Percentiles rank a stretch among this genome's conserved stretches.
phyloP scores from a whole-genome alignment of 1,140 invertebrate species.

The Copidosoma floridanum region DNA sequence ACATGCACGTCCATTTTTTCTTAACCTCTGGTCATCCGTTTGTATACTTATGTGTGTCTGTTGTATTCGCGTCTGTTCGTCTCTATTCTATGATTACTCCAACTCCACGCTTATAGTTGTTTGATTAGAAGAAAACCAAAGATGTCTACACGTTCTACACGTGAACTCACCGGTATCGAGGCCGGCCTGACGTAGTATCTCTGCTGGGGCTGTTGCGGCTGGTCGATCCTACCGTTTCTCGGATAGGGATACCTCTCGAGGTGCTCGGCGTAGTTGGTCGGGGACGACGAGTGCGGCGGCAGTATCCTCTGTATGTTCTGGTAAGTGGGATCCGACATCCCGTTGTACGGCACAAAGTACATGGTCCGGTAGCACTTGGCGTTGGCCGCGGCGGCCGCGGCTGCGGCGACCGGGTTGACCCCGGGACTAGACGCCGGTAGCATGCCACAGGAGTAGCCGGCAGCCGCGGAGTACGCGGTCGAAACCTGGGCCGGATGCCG shows the following conservation, averaged over 20 bases:
- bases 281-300: conserved; percentile 46
- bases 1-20: no score
- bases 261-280: conserved; percentile 49
- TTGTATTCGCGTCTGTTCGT: no score
- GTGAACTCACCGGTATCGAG: conserved; percentile 18
- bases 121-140: no score
- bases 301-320: conserved; percentile 52
- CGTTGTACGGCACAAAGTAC: conserved; percentile 74
- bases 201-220: conserved; percentile 27
- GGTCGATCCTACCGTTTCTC: conserved; percentile 34
- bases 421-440: conserved; percentile 26
- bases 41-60: no score
- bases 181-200: conserved; percentile 39
- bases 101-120: no score
- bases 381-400: conserved; percentile 29
- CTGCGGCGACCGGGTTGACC: conserved; percentile 30
- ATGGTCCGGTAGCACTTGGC: conserved; percentile 61
- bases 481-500: conserved; percentile 33
- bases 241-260: conserved; percentile 52
- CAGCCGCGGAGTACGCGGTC: conserved; percentile 31
- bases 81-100: no score
- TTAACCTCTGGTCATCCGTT: no score
- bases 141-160: no score
- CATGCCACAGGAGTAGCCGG: conserved; percentile 36
- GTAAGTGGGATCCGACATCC: conserved; percentile 51